Conservation (phyloP, 2,797 vertebrate genomes). For the Lagorchestes hirsutus region DNA sequence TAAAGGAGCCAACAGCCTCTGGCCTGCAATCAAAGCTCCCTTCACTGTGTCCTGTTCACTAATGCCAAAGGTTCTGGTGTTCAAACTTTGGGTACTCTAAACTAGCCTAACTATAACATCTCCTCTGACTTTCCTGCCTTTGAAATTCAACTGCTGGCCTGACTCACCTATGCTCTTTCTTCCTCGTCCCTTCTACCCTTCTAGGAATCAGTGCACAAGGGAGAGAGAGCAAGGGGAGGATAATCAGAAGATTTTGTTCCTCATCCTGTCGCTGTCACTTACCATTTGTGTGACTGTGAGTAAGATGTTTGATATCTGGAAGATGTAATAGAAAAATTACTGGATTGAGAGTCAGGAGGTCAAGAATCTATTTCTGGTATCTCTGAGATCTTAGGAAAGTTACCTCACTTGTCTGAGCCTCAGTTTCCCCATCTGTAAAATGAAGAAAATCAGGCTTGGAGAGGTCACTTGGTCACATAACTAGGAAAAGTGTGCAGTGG, state of each 20-base stretch:
- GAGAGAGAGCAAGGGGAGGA: neutral
- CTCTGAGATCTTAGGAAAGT: neutral
- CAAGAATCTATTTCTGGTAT: neutral
- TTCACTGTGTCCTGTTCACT: neutral
- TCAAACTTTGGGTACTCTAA: neutral
- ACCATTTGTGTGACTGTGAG: neutral
- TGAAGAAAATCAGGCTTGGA: neutral
- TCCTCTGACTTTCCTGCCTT: neutral
- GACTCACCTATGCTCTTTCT: neutral
- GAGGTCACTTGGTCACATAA: neutral
- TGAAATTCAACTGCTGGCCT: neutral
- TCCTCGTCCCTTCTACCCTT: too few relatives aligned
- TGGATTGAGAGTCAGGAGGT: neutral
- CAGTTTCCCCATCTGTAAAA: neutral
- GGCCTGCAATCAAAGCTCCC: neutral
- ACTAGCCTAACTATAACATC: neutral
- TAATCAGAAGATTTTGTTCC: neutral
- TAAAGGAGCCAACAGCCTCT: neutral
- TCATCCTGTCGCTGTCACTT: neutral
- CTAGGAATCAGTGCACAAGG: neutral
- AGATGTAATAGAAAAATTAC: neutral
- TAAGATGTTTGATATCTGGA: neutral
- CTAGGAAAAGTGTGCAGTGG: neutral
- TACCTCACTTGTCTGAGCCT: neutral
- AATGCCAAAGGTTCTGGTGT: neutral